Percentiles rank a stretch among this genome's conserved stretches.
Evolutionary conservation across 2,113 vertebrate genomes (phyloP).

Genomic region (Smithornis capensis): DNA sequence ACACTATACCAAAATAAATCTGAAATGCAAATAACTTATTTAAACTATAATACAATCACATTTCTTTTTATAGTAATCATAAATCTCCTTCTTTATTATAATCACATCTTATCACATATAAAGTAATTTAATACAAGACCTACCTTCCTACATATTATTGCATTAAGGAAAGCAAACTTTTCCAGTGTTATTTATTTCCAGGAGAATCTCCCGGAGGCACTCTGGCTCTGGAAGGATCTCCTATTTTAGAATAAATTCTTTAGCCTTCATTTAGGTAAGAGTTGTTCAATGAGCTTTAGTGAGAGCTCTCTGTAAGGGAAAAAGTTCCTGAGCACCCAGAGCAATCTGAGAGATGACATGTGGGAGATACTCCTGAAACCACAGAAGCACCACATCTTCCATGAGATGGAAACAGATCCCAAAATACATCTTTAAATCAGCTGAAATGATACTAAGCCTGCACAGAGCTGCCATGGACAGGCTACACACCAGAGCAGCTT

Average conservation of each 20-base stretch:
- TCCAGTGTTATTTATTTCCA: constrained; percentile 24
- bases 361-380: not conserved
- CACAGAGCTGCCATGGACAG: not conserved
- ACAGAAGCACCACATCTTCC: not conserved
- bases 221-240: not conserved
- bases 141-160: constrained; percentile 50
- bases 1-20: constrained; percentile 2
- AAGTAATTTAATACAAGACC: constrained; percentile 50
- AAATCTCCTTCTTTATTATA: constrained; percentile 39
- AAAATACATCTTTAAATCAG: not conserved
- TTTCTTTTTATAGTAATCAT: constrained; percentile 48
- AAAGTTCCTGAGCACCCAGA: not conserved
- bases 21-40: constrained; percentile 49
- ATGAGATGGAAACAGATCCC: not conserved
- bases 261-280: not conserved
- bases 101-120: constrained; percentile 19
- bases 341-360: not conserved
- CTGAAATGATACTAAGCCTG: not conserved
- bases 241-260: not conserved
- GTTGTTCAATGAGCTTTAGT: not conserved
- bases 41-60: constrained; percentile 35
- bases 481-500: not conserved
- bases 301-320: not conserved
- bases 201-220: constrained; percentile 23
- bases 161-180: constrained; percentile 34